phyloP scores from a whole-genome alignment of 2,113 vertebrate species.

The Uria lomvia region DNA sequence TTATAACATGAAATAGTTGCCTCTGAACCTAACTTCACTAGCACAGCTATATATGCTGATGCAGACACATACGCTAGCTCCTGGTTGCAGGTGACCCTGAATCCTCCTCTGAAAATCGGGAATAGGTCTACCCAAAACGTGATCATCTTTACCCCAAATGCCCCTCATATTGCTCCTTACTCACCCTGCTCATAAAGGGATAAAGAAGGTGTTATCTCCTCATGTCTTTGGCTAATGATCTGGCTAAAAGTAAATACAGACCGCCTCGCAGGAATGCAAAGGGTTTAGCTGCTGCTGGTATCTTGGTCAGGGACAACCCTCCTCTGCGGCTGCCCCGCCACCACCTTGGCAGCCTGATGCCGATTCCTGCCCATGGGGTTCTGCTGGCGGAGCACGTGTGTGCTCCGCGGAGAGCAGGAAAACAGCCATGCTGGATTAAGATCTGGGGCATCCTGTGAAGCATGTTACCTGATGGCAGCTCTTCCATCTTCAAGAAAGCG shows the following conservation, averaged over 20 bases:
- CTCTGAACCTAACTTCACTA: neutral
- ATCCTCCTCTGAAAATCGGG: neutral
- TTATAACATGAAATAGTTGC: neutral
- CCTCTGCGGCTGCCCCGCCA: neutral
- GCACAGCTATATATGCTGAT: neutral
- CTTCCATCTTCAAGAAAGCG: neutral
- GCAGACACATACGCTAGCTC: neutral
- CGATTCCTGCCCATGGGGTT: accelerated
- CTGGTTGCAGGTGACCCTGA: neutral
- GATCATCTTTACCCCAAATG: neutral
- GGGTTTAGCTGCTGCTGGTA: neutral
- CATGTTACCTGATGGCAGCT: neutral
- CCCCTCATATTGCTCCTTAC: neutral
- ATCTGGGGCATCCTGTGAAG: neutral
- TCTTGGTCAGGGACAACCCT: neutral
- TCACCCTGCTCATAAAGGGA: neutral
- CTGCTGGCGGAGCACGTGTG: accelerated
- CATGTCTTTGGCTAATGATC: neutral
- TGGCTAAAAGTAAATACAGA: neutral
- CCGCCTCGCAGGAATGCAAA: neutral
- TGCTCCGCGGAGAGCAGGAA: neutral
- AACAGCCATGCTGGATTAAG: neutral
- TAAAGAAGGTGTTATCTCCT: neutral
- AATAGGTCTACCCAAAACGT: neutral
- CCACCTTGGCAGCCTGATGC: accelerated